These are phyloP conservation scores for Oreocharis arfaki DNA, from an alignment of 2,113 vertebrate species.

Conservation along the genomic window DNA sequence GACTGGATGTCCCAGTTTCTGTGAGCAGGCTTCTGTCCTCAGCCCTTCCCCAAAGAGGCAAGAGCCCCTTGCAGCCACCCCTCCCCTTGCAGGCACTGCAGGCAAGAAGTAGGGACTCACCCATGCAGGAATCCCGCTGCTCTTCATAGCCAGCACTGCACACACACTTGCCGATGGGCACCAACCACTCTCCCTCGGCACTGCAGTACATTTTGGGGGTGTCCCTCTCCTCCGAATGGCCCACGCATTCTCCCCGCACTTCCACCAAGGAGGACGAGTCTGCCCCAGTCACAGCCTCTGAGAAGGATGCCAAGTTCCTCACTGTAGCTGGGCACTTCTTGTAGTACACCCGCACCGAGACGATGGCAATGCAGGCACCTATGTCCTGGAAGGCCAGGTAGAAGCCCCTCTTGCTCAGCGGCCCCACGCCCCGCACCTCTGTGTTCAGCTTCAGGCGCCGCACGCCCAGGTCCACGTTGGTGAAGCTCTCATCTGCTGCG, in stretches of 20 bases:
- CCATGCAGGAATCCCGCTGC: constrained; percentile 84
- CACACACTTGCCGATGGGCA: constrained; percentile 94
- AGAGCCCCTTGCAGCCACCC: not conserved
- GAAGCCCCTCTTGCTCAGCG: constrained; percentile 86
- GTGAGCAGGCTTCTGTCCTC: not conserved
- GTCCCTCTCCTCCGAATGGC: constrained; percentile 91
- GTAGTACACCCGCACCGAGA: constrained; percentile 92
- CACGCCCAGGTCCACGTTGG: constrained; percentile 89
- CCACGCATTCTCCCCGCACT: constrained; percentile 90
- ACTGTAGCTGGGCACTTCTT: constrained; percentile 90
- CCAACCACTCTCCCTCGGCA: constrained; percentile 96
- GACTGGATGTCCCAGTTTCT: not conserved
- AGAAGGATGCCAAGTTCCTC: constrained; percentile 91
- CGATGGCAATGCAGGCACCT: constrained; percentile 91
- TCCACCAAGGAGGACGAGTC: constrained; percentile 96
- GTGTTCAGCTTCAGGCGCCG: constrained; percentile 93
- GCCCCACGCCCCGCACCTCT: constrained; percentile 89
- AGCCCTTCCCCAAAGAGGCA: not conserved
- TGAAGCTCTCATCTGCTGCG: constrained; percentile 96
- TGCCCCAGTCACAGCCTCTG: constrained; percentile 89
- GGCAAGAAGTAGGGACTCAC: constrained; percentile 70
- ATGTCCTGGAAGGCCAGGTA: constrained; percentile 98
- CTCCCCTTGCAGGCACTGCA: not conserved
- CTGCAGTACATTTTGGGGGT: constrained; percentile 99
- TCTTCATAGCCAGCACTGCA: constrained; percentile 93